These are phyloP conservation scores for Myodes glareolus DNA, from an alignment of 2,113 vertebrate species.

Conservation along the genomic window DNA sequence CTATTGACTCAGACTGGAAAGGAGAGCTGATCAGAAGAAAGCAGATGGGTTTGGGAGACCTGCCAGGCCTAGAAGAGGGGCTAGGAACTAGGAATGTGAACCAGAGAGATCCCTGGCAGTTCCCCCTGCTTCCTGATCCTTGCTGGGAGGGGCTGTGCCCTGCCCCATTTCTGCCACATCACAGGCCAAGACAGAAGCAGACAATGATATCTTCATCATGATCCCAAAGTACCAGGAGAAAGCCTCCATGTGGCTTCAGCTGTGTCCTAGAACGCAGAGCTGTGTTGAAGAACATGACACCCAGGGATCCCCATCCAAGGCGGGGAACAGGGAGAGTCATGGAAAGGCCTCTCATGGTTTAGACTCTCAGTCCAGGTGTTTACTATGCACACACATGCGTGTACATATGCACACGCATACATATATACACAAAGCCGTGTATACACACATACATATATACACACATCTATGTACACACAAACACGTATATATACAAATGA, in stretches of 20 bases:
- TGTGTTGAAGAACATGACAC: neutral
- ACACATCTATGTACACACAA: neutral
- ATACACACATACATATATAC: neutral
- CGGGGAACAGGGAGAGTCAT: too few species aligned
- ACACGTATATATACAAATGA: too few species aligned
- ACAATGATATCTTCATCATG: neutral
- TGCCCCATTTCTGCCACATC: neutral
- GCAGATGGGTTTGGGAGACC: neutral
- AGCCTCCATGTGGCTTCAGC: too few species aligned
- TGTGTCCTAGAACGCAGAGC: too few species aligned
- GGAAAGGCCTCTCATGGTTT: neutral
- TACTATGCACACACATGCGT: too few species aligned
- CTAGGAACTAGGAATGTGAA: rapidly evolving
- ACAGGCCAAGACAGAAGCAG: neutral
- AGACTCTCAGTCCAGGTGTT: neutral
- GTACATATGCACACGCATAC: too few species aligned
- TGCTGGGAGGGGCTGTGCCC: rapidly evolving
- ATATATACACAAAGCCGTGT: rapidly evolving
- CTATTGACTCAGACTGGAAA: neutral
- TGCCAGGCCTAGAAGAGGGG: neutral
- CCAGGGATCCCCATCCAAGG: neutral
- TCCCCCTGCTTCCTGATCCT: neutral
- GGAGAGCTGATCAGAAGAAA: neutral
- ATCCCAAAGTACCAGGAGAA: neutral
- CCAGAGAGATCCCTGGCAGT: neutral